These are phyloP conservation scores for Nothocercus nigrocapillus DNA, from an alignment of 2,113 vertebrate genomes.

Conservation along the genomic window DNA sequence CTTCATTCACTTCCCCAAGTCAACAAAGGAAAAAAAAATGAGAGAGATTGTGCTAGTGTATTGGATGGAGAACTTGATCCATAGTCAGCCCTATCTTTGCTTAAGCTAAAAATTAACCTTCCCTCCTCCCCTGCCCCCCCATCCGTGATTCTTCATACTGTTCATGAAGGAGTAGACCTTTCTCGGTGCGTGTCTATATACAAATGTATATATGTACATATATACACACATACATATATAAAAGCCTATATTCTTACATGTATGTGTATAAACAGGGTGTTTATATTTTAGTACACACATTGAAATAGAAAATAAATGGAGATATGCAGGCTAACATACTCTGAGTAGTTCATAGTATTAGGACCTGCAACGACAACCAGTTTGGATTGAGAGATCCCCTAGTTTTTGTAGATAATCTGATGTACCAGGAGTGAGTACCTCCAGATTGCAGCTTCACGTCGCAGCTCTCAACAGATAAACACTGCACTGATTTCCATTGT, in stretches of 20 bases:
- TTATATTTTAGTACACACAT: rapidly evolving
- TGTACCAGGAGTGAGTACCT: background rate
- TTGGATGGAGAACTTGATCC: background rate
- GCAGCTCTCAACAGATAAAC: background rate
- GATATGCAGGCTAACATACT: background rate
- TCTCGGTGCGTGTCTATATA: background rate
- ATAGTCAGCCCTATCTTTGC: background rate
- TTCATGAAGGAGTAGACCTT: background rate
- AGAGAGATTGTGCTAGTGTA: background rate
- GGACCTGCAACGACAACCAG: background rate
- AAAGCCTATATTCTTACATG: rapidly evolving
- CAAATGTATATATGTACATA: background rate
- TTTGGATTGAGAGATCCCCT: background rate
- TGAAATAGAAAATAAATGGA: background rate
- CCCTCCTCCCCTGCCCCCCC: background rate
- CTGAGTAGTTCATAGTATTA: background rate
- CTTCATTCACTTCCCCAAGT: background rate
- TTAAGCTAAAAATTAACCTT: background rate
- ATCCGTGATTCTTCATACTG: background rate
- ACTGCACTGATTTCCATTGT: background rate
- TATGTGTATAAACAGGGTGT: too few species aligned
- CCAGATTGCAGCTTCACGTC: background rate
- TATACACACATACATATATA: background rate
- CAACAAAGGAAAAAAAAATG: background rate
- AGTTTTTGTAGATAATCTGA: background rate